A percentile compares a stretch with the other conserved stretches of the same genome.
phyloP scores from a whole-genome alignment of 1,140 invertebrate genomes.

The Gyrodactylus salaris region DNA sequence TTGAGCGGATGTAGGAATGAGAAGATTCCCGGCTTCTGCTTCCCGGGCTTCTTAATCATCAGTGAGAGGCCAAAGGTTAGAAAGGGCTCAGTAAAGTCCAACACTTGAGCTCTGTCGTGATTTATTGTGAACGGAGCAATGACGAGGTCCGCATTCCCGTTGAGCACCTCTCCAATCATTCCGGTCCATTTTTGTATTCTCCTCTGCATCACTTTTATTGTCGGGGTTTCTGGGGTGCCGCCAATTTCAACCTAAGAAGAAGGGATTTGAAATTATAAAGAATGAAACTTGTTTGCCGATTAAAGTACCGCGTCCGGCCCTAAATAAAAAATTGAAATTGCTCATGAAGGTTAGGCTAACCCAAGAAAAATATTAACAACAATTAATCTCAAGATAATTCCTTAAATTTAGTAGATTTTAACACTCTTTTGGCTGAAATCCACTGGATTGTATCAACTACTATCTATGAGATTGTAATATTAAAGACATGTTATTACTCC shows the following conservation, averaged over 20 bases:
- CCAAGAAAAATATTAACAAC: no score
- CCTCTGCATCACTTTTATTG: neutral
- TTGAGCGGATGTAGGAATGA: conserved; percentile 61
- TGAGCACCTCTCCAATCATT: conserved; percentile 6
- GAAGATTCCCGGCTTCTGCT: conserved; percentile 34
- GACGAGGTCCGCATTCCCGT: conserved; percentile 12
- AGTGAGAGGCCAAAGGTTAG: conserved; percentile 13
- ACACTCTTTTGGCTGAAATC: no score
- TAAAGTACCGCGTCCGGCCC: no score
- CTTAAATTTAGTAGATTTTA: no score
- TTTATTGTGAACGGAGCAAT: conserved; percentile 13
- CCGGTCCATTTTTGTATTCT: conserved; percentile 6
- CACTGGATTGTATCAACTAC: no score
- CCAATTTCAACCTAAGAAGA: neutral
- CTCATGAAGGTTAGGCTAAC: no score
- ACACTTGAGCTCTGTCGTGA: conserved; percentile 11
- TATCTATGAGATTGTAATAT: no score
- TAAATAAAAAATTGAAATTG: no score
- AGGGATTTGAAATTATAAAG: no score
- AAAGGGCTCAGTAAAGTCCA: conserved; percentile 13
- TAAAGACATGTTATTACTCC: no score
- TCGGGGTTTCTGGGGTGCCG: neutral
- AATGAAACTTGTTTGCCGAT: no score
- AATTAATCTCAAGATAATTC: no score
- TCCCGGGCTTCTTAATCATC: conserved; percentile 13